Base-by-base conservation (phyloP, 35 echinoderm and acorn worm species). In the Apostichopus parvimensis region DNA sequence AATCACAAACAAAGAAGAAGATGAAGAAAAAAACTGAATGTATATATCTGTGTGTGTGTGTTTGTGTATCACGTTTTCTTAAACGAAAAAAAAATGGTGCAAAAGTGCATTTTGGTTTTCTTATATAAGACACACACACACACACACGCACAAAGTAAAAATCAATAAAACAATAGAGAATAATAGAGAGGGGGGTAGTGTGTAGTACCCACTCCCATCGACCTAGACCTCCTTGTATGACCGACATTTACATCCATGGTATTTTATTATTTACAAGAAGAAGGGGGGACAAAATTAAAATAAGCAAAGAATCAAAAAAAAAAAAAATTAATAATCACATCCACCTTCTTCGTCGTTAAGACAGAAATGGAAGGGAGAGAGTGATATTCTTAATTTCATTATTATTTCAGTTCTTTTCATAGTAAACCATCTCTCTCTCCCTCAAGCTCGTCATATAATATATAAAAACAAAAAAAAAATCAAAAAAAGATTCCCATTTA, bases 351-450 rank as follows among this genome's bases (percentile, higher is more conserved):
- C 9, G 64, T 18, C 18, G 18, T 68, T 4, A 18, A 14, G 9
- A 68, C 64, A 68, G 64, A 18, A 11, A 18, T 12, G 64, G 8
- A 68, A 68, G 64, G 18, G 64, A 45, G 34, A 45, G 2, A 45
- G 64, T 14, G 64, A 18, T 18, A 68, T 45, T 68, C 8, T 54
- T 82, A 53, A 82, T 82, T 82, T 82, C 79, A 6, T 82, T 18
- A 82, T 82, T 82, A 82, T 82, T 82, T 82, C 79, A 82, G 79
- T 82, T 82, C 24, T 55, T 56, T 82, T 34, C 11, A 8, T 14
- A 68, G 18, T 14, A 68, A 11, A 68, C 6, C 64, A 11, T 68
- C 18, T 18, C 64, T 14, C 64, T 68, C 64, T 68, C 64, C 64
- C 64, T 18, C 34, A 45, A 45, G 34, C 34, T 45, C 34, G 34